Evolutionary conservation across 2,888 invertebrate species (phyloP).

Genomic region (Phyto melanocephala): DNA sequence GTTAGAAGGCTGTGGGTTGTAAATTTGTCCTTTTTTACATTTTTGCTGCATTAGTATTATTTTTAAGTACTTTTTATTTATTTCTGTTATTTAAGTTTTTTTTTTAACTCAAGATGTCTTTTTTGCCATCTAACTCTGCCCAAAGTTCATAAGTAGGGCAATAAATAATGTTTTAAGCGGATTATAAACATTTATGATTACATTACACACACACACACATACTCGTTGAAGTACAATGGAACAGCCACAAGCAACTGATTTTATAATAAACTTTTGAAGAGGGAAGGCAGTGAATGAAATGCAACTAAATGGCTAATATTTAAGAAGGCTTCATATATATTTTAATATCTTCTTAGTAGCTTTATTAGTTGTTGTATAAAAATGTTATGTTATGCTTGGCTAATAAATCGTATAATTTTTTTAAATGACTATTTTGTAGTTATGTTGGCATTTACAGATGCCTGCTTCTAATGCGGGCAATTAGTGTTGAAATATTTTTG

Average conservation of each 20-base stretch:
- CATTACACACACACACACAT: constrained; percentile 1
- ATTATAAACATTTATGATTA: constrained; percentile 64
- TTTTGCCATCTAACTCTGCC: constrained; percentile 12
- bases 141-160: constrained; percentile 48
- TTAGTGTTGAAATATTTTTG: constrained; percentile 4
- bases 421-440: background rate
- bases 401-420: constrained; percentile 20
- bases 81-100: background rate
- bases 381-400: background rate
- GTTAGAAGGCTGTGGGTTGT: background rate
- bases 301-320: background rate
- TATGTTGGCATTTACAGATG: background rate
- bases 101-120: background rate
- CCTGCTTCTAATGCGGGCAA: background rate
- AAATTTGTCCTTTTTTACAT: background rate
- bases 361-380: background rate
- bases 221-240: background rate
- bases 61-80: too few species aligned
- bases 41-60: too few species aligned
- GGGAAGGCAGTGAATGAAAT: background rate
- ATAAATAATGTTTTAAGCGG: constrained; percentile 67
- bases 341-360: constrained; percentile 3
- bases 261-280: background rate
- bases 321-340: background rate
- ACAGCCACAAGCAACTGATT: background rate